Evolutionary conservation across 2,888 invertebrate species (phyloP).

Genomic region (Syrista parreyssii): DNA sequence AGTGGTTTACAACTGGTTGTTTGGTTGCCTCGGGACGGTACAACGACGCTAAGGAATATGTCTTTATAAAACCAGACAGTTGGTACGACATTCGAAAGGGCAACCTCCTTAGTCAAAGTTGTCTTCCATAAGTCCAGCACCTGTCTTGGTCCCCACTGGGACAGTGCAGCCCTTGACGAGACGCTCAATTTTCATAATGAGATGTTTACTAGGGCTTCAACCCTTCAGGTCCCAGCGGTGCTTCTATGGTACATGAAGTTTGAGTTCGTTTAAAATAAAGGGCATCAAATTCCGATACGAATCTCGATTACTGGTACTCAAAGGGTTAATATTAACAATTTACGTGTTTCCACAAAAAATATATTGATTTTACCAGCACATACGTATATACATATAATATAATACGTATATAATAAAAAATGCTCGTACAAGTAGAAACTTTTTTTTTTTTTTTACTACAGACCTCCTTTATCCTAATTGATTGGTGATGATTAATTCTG

Average conservation of each 20-base stretch:
- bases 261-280: no score
- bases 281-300: no score
- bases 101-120: background rate
- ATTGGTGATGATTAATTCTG: background rate
- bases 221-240: no score
- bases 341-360: background rate
- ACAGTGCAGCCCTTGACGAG: background rate
- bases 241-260: no score
- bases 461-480: background rate
- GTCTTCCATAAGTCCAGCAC: background rate
- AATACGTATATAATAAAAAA: no score
- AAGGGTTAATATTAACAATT: background rate
- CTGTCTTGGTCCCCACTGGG: background rate
- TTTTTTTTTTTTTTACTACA: no score
- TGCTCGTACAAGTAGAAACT: no score
- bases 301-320: no score
- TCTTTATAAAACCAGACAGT: background rate
- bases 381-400: background rate
- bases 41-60: background rate
- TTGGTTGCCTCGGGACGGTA: background rate
- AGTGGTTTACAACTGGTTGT: background rate
- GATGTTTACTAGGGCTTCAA: background rate
- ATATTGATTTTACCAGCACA: background rate
- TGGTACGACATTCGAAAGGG: background rate
- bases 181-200: background rate